Percentiles rank a stretch among this genome's conserved stretches.
Conservation (phyloP, 1,140 invertebrate genomes). For the Drosophila insularis region DNA sequence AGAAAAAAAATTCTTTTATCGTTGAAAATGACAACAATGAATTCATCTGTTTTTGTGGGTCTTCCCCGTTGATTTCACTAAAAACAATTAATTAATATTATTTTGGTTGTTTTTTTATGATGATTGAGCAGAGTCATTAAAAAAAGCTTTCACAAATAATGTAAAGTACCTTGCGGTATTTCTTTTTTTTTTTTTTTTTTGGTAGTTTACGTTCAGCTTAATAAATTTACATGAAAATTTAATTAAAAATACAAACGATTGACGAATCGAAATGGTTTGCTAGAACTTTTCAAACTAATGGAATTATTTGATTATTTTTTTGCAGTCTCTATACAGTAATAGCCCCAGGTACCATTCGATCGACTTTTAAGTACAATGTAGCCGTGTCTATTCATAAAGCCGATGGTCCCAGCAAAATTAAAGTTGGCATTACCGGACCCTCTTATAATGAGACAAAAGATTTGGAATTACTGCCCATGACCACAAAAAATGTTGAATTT, state of each 20-base stretch:
- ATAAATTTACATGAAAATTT: constrained; percentile 23
- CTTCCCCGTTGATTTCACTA: neutral
- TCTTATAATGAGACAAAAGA: constrained; percentile 88
- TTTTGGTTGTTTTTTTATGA: neutral
- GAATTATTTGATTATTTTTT: constrained; percentile 45
- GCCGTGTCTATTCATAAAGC: constrained; percentile 87
- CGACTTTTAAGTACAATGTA: constrained; percentile 92
- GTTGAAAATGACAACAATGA: neutral
- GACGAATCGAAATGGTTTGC: neutral
- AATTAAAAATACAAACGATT: constrained; percentile 21
- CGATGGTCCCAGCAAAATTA: constrained; percentile 85
- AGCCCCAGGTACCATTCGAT: constrained; percentile 90
- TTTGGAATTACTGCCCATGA: constrained; percentile 87
- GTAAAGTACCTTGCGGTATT: neutral
- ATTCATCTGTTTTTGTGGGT: neutral
- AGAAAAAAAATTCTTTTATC: neutral
- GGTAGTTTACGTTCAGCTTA: neutral
- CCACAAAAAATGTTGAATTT: constrained; percentile 87
- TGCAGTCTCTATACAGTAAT: constrained; percentile 90
- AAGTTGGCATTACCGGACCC: constrained; percentile 88
- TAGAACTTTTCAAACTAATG: constrained; percentile 2
- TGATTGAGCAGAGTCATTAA: constrained; percentile 7
- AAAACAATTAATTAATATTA: neutral
- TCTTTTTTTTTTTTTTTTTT: constrained; percentile 4
- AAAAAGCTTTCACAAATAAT: constrained; percentile 35